Base-by-base conservation (phyloP, 2,888 invertebrate species). In the Orthosia cruda region DNA sequence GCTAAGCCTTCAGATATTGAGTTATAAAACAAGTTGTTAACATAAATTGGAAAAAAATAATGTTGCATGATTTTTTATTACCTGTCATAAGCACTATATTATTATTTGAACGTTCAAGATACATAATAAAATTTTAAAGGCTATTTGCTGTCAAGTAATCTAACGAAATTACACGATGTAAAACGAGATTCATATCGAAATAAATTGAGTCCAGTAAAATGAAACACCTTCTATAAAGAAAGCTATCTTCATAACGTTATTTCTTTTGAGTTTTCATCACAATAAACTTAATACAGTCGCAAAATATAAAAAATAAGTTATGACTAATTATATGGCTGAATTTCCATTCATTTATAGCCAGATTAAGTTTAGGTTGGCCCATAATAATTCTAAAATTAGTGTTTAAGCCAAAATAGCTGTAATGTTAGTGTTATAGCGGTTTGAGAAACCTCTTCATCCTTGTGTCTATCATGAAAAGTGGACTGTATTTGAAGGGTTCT, bases 31-130 rank as follows among this genome's bases (percentile, higher is more conserved):
- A 94, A 92, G 94, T 93, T 94, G 92, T 95, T 95, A 95, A 94
- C 94, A 94, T 94, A 95, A 96, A 96, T 96, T 94, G 94, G 93
- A 94, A 95, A 95, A 95, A 95, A 95, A 93, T 93, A 92, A 92
- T 94, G 93, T 93, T 90, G 91, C 91, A 87, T 91, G 91, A 89
- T 91, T 93, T 93, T 94, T 95, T 95, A 96, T 93, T n/a, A 94
- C 92, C 94, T 91, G n/a, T n/a, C n/a, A n/a, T n/a, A 94, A 96
- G 93, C 93, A 91, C 88, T 95, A 95, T 95, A 96, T 94, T 94
- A 94, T 95, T 94, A 95, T 95, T 96, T 94, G 94, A 93, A 91
- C 94, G 95, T 91, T 92, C 89, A 89, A 92, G 94, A 93, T 91
- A 91, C 91, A 90, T 92, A 92, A 93, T 94, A 95, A 95, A 93